phyloP scores from a whole-genome alignment of 2,797 vertebrate species.

The Acestrorhynchus altus region DNA sequence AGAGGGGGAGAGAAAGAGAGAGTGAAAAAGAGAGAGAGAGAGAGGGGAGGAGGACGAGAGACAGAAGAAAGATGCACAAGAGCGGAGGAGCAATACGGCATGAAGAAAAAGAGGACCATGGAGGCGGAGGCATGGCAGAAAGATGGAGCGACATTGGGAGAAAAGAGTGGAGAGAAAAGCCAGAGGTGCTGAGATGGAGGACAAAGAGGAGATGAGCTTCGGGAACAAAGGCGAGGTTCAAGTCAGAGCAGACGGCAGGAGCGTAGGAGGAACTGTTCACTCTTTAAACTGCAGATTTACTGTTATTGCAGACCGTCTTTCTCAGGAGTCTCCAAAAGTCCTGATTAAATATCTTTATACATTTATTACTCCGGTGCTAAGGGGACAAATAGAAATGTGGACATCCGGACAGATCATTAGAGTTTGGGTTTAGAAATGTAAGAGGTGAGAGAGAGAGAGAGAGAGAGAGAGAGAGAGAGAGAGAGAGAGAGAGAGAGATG shows the following conservation, averaged over 20 bases:
- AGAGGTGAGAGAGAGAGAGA: neutral
- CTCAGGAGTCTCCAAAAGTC: no score
- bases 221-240: neutral
- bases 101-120: constrained; percentile 33
- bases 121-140: constrained; percentile 38
- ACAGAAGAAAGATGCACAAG: constrained; percentile 33
- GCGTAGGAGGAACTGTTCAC: no score
- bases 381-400: neutral
- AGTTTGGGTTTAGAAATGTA: neutral
- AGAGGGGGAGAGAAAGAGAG: constrained; percentile 16
- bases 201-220: neutral
- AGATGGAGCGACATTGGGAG: constrained; percentile 17
- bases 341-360: no score
- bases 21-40: constrained; percentile 25
- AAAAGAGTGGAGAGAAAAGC: neutral
- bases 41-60: constrained; percentile 36
- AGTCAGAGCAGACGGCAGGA: neutral
- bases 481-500: neutral
- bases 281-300: neutral
- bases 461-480: neutral
- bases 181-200: neutral
- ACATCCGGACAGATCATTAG: neutral
- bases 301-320: no score
- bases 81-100: constrained; percentile 47
- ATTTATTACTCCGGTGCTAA: neutral